Evolutionary conservation across 2,113 vertebrate species (phyloP).

Genomic region (Amia ocellicauda): DNA sequence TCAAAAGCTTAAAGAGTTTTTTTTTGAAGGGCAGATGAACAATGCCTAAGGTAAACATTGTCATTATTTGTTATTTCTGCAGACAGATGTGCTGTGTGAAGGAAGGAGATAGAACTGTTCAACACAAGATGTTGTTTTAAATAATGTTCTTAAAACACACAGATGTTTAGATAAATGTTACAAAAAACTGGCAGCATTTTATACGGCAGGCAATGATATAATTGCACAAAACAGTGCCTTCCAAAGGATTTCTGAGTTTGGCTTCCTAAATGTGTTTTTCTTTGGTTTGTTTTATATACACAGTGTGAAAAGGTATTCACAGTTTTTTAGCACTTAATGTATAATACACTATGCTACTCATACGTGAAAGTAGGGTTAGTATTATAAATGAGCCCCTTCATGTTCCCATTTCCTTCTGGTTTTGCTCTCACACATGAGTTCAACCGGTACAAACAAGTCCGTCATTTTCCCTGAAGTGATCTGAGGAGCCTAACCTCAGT

Average conservation of each 20-base stretch:
- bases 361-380: not conserved
- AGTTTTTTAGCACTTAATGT: not conserved
- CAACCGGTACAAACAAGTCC: not conserved
- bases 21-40: constrained; percentile 10
- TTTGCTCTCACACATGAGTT: not conserved
- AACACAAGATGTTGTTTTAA: not conserved
- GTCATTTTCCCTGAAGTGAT: not conserved
- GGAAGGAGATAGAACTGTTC: not conserved
- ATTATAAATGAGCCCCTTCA: not conserved
- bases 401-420: not conserved
- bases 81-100: constrained; percentile 1
- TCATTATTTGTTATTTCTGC: not conserved
- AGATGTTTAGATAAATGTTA: constrained; percentile 5
- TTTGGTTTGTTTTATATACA: constrained; percentile 1
- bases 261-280: constrained; percentile 8
- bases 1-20: not conserved
- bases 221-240: not conserved
- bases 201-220: not conserved
- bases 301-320: constrained; percentile 1
- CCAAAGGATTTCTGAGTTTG: not conserved
- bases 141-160: not conserved
- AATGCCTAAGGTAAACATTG: constrained; percentile 2
- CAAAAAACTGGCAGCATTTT: not conserved
- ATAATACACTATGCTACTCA: not conserved
- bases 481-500: not conserved